phyloP scores from a whole-genome alignment of 2,888 invertebrate genomes.

The Polyommatus iphigenia region DNA sequence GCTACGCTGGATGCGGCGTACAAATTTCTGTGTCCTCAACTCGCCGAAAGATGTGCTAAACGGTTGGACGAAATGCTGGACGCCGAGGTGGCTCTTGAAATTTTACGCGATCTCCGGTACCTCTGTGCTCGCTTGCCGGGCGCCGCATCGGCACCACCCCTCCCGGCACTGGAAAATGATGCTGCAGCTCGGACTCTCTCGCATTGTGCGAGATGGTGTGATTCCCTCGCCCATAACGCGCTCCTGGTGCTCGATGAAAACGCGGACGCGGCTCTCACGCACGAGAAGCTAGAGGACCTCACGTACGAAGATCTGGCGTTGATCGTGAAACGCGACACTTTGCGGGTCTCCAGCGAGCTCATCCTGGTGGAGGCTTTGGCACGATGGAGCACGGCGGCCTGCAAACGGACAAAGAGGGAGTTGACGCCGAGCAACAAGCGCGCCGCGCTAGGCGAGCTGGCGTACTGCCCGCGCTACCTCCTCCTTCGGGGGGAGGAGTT shows the following conservation, averaged over 20 bases:
- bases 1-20: constrained; percentile 87
- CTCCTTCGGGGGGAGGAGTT: constrained; percentile 84
- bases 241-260: constrained; percentile 75
- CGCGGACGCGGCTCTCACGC: constrained; percentile 64
- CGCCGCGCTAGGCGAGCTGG: constrained; percentile 71
- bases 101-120: constrained; percentile 80
- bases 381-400: constrained; percentile 72
- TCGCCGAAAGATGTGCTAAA: constrained; percentile 84
- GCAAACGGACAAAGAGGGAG: constrained; percentile 69
- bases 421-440: constrained; percentile 69
- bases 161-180: constrained; percentile 65
- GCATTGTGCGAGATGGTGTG: constrained; percentile 77
- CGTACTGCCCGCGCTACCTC: constrained; percentile 84
- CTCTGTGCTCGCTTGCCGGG: constrained; percentile 69
- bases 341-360: constrained; percentile 83
- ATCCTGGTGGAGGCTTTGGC: constrained; percentile 82
- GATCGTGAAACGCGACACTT: constrained; percentile 84
- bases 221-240: constrained; percentile 84
- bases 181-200: constrained; percentile 65
- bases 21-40: constrained; percentile 85
- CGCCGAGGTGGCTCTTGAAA: constrained; percentile 82
- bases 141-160: constrained; percentile 74
- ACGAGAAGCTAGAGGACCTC: constrained; percentile 78
- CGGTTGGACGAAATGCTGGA: constrained; percentile 83
- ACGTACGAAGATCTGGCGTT: constrained; percentile 82